Conservation (phyloP, 2,888 invertebrate species). For the Caenorhabditis sulstoni region DNA sequence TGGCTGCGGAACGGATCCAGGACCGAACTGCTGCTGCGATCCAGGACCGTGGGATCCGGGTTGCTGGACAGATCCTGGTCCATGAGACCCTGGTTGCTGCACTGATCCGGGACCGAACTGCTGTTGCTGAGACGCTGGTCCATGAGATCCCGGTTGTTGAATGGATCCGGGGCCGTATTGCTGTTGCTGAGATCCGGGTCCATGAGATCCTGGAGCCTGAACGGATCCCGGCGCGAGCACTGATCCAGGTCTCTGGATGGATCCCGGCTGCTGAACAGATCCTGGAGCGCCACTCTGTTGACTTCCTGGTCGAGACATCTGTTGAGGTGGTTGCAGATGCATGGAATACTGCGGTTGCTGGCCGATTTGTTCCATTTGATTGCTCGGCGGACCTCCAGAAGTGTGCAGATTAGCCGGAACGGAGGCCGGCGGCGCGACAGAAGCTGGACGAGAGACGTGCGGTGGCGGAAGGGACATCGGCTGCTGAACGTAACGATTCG, state of each 20-base stretch:
- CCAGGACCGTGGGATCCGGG: not conserved
- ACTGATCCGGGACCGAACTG: too few species aligned
- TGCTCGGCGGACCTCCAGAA: slow-evolving; percentile 20
- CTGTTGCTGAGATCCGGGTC: not conserved
- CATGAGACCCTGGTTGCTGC: not conserved
- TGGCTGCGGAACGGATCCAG: slow-evolving; percentile 5
- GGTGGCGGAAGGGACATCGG: slow-evolving; percentile 49
- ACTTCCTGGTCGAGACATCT: slow-evolving; percentile 35
- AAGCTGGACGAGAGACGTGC: slow-evolving; percentile 39
- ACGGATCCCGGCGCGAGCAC: slow-evolving; percentile 11
- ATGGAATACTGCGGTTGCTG: slow-evolving; percentile 16
- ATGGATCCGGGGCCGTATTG: too few species aligned
- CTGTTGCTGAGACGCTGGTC: not conserved
- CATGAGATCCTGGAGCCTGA: slow-evolving; percentile 6
- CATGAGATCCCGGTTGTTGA: slow-evolving; percentile 3
- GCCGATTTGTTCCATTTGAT: slow-evolving; percentile 22
- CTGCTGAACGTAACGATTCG: slow-evolving; percentile 34
- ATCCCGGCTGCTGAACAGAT: slow-evolving; percentile 32
- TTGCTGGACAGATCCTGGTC: not conserved
- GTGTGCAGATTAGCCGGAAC: slow-evolving; percentile 44
- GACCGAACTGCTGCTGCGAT: not conserved
- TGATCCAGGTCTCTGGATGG: slow-evolving; percentile 42
- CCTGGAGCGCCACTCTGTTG: slow-evolving; percentile 32
- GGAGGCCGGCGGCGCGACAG: slow-evolving; percentile 53
- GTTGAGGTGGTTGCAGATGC: slow-evolving; percentile 23